phyloP scores from a whole-genome alignment of 2,888 invertebrate genomes.

The Tyria jacobaeae region DNA sequence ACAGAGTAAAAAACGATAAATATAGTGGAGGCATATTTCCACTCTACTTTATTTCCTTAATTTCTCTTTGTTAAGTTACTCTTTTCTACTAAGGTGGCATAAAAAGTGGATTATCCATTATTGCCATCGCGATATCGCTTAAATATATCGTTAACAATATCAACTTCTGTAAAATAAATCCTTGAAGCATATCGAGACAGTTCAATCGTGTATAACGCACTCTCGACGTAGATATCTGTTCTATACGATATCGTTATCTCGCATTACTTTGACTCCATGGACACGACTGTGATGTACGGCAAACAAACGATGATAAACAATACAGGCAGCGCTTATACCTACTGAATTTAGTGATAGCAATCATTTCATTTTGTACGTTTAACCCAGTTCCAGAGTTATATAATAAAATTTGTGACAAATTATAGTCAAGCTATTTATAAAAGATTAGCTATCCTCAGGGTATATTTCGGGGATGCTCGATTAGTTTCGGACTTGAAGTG shows the following conservation, averaged over 20 bases:
- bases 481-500: too few relatives aligned
- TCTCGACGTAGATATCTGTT: conserved; percentile 15
- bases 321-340: conserved; percentile 16
- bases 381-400: neutral
- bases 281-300: conserved; percentile 24
- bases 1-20: too few relatives aligned
- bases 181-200: conserved; percentile 4
- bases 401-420: too few relatives aligned
- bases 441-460: too few relatives aligned
- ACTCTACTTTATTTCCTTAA: too few relatives aligned
- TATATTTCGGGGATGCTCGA: too few relatives aligned
- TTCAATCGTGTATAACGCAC: conserved; percentile 17
- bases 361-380: neutral
- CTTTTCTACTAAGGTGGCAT: too few relatives aligned
- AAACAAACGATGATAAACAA: conserved; percentile 33
- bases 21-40: too few relatives aligned
- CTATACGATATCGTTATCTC: conserved; percentile 26
- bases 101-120: too few relatives aligned
- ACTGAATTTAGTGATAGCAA: neutral
- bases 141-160: neutral
- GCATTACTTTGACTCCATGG: conserved; percentile 24
- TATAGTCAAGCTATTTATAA: too few relatives aligned
- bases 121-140: too few relatives aligned
- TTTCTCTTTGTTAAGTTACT: too few relatives aligned
- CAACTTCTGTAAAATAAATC: neutral